These are phyloP conservation scores for Hylaeus anthracinus DNA, from an alignment of 1,140 invertebrate species.

Conservation along the genomic window DNA sequence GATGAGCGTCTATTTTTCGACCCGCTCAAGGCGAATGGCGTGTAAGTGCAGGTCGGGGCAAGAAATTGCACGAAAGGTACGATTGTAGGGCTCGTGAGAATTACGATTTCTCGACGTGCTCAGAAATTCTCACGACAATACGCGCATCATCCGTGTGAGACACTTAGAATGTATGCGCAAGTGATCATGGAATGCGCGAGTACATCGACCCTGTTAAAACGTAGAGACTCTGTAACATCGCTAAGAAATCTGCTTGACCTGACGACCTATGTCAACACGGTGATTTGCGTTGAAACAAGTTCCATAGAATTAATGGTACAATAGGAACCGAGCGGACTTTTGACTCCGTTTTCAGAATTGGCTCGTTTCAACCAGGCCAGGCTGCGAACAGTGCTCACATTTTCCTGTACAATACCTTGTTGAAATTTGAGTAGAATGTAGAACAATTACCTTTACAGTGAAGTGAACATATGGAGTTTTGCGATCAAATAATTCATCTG, in stretches of 20 bases:
- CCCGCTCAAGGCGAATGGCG: constrained; percentile 31
- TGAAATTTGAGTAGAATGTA: too few relatives aligned
- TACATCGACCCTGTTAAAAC: constrained; percentile 6
- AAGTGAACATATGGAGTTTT: too few relatives aligned
- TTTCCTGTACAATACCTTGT: background rate
- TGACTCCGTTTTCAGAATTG: constrained; percentile 2
- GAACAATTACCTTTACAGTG: too few relatives aligned
- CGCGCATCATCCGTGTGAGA: background rate
- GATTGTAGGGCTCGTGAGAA: constrained; percentile 56
- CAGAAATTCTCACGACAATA: constrained; percentile 49
- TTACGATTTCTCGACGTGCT: constrained; percentile 49
- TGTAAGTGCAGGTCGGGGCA: constrained; percentile 24
- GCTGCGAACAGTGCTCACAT: background rate
- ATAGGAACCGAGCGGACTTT: background rate
- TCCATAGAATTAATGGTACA: background rate
- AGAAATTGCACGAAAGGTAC: constrained; percentile 50
- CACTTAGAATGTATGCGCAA: background rate
- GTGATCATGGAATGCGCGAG: constrained; percentile 3
- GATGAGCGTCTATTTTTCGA: constrained; percentile 13
- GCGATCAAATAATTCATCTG: too few relatives aligned
- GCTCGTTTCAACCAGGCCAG: background rate
- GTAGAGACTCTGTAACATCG: too few relatives aligned
- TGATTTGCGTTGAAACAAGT: background rate
- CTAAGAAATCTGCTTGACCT: constrained; percentile 10
- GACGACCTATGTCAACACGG: background rate